These are phyloP conservation scores for Excalfactoria chinensis DNA, from an alignment of 2,113 vertebrate genomes.

Conservation along the genomic window DNA sequence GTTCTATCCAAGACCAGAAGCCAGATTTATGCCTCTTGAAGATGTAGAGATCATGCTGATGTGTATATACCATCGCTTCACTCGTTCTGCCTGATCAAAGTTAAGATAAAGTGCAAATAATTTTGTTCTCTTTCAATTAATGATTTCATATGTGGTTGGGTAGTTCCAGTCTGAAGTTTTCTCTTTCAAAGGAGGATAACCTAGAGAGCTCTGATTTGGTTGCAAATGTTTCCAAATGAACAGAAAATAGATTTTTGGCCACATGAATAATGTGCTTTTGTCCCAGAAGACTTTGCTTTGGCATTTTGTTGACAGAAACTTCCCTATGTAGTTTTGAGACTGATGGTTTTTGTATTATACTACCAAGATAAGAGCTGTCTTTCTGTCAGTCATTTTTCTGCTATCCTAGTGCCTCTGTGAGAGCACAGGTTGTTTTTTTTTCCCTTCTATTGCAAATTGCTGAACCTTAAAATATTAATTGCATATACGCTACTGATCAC, in stretches of 20 bases:
- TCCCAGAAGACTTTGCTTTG: neutral
- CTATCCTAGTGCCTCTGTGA: neutral
- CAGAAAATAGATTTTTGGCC: neutral
- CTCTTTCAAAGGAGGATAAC: neutral
- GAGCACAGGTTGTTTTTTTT: neutral
- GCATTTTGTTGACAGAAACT: neutral
- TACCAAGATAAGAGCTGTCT: conserved; percentile 24
- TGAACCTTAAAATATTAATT: conserved; percentile 59
- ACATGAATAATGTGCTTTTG: neutral
- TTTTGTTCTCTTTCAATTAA: neutral
- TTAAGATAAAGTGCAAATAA: neutral
- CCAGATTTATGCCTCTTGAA: neutral
- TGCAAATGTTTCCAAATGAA: neutral
- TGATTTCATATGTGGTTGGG: neutral
- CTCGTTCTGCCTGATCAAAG: neutral
- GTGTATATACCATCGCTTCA: neutral
- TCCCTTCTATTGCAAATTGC: conserved; percentile 28
- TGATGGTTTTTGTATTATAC: neutral
- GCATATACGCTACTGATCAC: conserved; percentile 48
- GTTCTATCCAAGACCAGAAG: neutral
- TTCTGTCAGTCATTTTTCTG: conserved; percentile 2
- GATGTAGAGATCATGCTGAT: neutral
- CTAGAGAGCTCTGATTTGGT: neutral
- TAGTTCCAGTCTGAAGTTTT: neutral
- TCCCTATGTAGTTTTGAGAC: neutral